Evolutionary conservation across 2,888 invertebrate genomes (phyloP), one percentile per base, ranked within the genome.

Genomic region (Epirrita christyi): DNA sequence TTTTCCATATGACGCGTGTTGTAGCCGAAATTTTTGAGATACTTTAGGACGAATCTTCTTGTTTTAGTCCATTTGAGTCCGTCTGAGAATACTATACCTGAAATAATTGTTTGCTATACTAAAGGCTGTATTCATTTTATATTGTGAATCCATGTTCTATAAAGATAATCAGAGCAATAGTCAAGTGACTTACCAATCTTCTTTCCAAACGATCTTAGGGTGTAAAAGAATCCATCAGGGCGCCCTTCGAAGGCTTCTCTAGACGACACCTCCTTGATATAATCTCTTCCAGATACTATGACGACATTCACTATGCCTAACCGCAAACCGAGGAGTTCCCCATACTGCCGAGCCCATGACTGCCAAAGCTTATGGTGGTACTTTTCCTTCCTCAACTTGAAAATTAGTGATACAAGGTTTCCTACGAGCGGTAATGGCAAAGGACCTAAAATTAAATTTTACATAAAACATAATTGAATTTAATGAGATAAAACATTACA

Each of bases 141-240:
- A 7, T 8, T 29, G 29, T 29, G 29, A 29, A 1, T 29, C 6
- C 4, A 32, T 32, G 9, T 32, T 7, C 21, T 21, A 21, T 21
- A 21, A 21, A 21, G 21, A n/a, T n/a, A n/a, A n/a, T n/a, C n/a
- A n/a, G n/a, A n/a, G n/a, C n/a, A n/a, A n/a, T 29, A 8, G 28
- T 29, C 8, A 32, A 32, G 10, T 27, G 42, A 78, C 86, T 83
- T 76, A 95, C 96, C 96, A 54, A 94, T 83, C 76, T 95, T 92
- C 78, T 94, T 93, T 4, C 95, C 95, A 67, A 95, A 95, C 0
- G 95, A 93, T 56, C 96, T 90, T 68, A 95, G 83, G 43, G 93
- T 88, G 70, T 95, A 96, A 76, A 95, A 94, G 72, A 95, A 95
- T 8, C 95, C 95, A 73, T 94, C 93, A 0, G 96, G 96, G 61